These are phyloP conservation scores for Leistus spinibarbis DNA, from an alignment of 2,888 invertebrate species.

Conservation along the genomic window DNA sequence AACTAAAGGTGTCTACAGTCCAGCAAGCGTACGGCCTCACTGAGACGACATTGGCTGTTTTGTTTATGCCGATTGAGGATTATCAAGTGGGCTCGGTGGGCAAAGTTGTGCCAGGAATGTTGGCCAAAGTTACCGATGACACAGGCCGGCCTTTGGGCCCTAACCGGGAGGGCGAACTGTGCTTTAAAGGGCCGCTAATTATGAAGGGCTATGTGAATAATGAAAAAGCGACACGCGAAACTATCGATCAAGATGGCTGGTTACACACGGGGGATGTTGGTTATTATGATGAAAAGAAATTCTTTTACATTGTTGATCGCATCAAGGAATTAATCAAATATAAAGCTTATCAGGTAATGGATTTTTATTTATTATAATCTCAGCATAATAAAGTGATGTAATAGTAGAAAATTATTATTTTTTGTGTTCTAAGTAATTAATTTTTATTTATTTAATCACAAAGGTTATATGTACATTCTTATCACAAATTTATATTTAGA, in stretches of 20 bases:
- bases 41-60: conserved; percentile 71
- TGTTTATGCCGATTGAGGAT: conserved; percentile 54
- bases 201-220: conserved; percentile 82
- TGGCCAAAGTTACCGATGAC: conserved; percentile 71
- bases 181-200: conserved; percentile 76
- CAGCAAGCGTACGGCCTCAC: conserved; percentile 82
- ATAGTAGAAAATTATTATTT: too few species aligned
- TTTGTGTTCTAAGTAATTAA: too few species aligned
- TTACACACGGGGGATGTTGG: conserved; percentile 84
- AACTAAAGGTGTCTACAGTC: conserved; percentile 61
- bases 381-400: not conserved
- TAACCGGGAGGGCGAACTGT: conserved; percentile 78
- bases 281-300: conserved; percentile 78
- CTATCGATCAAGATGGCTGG: conserved; percentile 80
- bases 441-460: too few species aligned
- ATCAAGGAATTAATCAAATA: conserved; percentile 93
- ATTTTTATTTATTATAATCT: not conserved
- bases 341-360: conserved; percentile 78
- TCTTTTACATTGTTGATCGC: conserved; percentile 84
- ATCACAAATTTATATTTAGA: too few species aligned
- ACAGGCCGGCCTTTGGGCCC: conserved; percentile 68
- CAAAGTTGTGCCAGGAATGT: conserved; percentile 68
- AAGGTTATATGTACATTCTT: too few species aligned
- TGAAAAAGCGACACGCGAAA: conserved; percentile 66
- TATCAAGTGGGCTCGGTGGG: conserved; percentile 71